Evolutionary conservation across 2,888 invertebrate species (phyloP), one percentile per base, ranked within the genome.

Genomic region (Hoplodrina blanda): DNA sequence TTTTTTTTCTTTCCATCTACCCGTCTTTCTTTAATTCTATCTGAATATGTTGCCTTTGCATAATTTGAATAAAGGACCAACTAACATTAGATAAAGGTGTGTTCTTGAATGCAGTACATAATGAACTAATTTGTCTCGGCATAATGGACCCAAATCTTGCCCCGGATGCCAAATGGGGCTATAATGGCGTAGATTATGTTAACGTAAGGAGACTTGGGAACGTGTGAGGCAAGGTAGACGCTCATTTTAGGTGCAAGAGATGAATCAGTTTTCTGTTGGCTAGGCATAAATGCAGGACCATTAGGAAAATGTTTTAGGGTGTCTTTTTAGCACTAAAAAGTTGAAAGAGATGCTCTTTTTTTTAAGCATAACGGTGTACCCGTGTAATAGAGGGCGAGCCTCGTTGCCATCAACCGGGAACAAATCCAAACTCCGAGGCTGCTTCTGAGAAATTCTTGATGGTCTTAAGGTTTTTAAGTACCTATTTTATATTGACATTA

Each of bases 41-140:
- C 33, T 33, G 7, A 33, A 33, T 33, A 33, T 15, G 44, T 15
- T 4, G 6, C 46, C 46, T 17, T 46, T 41, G 13, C 15, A 13
- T 44, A 41, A 41, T 37, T 1, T 37, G 44, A 5, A 52, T 17
- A 71, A 37, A 50, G 17, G 62, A 37, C 44, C 63, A 64, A n/a
- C 30, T 41, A 46, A 55, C n/a, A 25, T 46, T 10, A 44, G 52
- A 41, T 25, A 46, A 52, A 20, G 55, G 57, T 84, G 80, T 84
- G 88, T 85, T 84, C 86, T 83, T 87, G 86, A 88, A 88, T 84
- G 85, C 83, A 76, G 81, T 91, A 46, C 46, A 46, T 17, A 91
- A 92, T 89, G 88, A 90, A 88, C 88, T 89, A 89, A 91, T 92
- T 92, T 90, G 88, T 90, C 88, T 86, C 82, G 70, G 76, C 75